These are phyloP conservation scores for Pseudopodoces humilis DNA, from an alignment of 2,113 vertebrate species.

Conservation along the genomic window DNA sequence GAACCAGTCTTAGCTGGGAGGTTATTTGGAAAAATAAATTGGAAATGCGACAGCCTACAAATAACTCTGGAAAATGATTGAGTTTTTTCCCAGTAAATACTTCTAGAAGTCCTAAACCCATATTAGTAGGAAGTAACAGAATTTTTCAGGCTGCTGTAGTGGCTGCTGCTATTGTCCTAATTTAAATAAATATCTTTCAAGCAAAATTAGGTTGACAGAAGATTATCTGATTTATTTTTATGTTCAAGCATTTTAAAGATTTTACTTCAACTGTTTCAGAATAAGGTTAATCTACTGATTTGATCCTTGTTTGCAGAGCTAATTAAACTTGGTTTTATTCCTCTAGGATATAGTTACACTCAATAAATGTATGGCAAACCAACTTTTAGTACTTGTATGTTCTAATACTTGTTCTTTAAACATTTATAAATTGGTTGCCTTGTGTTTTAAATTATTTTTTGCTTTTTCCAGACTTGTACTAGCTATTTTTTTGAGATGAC, in stretches of 20 bases:
- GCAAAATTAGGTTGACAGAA: neutral
- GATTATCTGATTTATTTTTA: neutral
- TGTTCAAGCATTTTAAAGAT: neutral
- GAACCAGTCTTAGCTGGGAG: neutral
- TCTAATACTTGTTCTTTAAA: neutral
- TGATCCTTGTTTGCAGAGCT: neutral
- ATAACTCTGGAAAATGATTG: neutral
- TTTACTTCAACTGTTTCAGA: neutral
- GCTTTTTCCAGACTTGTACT: neutral
- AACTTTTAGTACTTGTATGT: neutral
- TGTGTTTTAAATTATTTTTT: neutral
- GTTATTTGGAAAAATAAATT: neutral
- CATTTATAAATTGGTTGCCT: neutral
- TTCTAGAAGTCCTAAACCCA: fast-evolving
- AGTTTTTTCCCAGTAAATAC: neutral
- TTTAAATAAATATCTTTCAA: neutral
- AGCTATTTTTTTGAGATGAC: neutral
- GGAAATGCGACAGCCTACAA: neutral
- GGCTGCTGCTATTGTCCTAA: neutral
- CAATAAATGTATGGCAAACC: neutral
- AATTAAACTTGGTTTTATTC: neutral
- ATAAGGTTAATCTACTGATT: neutral
- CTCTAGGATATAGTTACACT: neutral
- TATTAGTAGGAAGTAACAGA: neutral
- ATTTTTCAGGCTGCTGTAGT: neutral